phyloP scores from a whole-genome alignment of 1,140 invertebrate genomes.

The Heliconius hewitsoni region DNA sequence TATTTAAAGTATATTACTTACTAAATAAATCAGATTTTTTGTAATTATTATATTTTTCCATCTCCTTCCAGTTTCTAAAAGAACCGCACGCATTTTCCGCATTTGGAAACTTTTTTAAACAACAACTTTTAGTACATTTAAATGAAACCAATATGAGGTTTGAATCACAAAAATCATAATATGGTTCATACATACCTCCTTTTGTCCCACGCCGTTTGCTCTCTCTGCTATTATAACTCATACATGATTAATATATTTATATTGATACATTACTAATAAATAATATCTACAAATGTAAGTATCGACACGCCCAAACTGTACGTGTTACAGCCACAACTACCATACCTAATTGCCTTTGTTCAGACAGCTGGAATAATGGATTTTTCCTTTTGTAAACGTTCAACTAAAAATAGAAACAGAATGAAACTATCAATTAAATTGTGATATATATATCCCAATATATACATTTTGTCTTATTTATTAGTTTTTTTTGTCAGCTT shows the following conservation, averaged over 20 bases:
- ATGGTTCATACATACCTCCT: no score
- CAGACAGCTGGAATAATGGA: conserved; percentile 47
- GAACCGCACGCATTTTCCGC: neutral
- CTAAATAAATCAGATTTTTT: no score
- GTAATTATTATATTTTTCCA: no score
- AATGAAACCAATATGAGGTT: neutral
- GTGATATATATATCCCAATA: conserved; percentile 2
- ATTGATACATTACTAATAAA: neutral
- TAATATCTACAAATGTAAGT: neutral
- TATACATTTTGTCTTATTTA: neutral
- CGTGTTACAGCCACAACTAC: conserved; percentile 35
- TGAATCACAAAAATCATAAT: neutral
- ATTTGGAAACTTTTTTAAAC: neutral
- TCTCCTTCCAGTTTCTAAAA: no score
- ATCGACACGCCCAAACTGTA: conserved; percentile 22
- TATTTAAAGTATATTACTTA: no score
- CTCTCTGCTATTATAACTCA: neutral
- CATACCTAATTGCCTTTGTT: conserved; percentile 45
- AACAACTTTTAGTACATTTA: neutral
- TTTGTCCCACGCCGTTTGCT: neutral
- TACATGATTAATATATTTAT: neutral
- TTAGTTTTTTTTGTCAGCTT: no score
- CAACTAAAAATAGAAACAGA: conserved; percentile 33
- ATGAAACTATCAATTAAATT: conserved; percentile 29
- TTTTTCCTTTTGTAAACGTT: conserved; percentile 43